Evolutionary conservation across 2,888 invertebrate genomes (phyloP), one percentile per base, ranked within the genome.

Genomic region (Chromoteleia sp.): DNA sequence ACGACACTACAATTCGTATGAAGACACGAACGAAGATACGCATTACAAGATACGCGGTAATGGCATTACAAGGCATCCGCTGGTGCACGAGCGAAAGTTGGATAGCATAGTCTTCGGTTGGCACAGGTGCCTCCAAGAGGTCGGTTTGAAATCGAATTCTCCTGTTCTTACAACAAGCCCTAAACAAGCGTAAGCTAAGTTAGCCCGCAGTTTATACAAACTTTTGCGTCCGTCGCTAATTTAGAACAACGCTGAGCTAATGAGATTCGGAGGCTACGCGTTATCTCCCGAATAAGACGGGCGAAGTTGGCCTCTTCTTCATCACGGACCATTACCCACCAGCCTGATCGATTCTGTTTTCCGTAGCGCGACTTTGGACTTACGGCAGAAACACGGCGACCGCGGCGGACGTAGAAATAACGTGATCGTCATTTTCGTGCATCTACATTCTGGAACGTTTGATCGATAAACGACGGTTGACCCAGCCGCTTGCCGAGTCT

Each of bases 301-400:
- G 25, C 14, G 19, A 71, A 77, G 56, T 77, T 71, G 33, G 58
- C 56, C 67, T n/a, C n/a, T n/a, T 68, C 48, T 78, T 78, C 71
- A 68, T 78, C 63, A 78, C 71, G 48, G 71, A 33, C 78, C 78
- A 78, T 78, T 78, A 65, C 56, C 78, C 36, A 70, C 65, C n/a
- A n/a, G n/a, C 63, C 59, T 65, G 58, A 78, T 58, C 71, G 63
- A 78, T 78, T 48, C 14, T 43, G 48, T 21, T 29, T n/a, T n/a
- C n/a, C n/a, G n/a, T n/a, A n/a, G n/a, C n/a, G n/a, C n/a, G n/a
- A n/a, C n/a, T n/a, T n/a, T n/a, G n/a, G n/a, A n/a, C n/a, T n/a
- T n/a, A n/a, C n/a, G n/a, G n/a, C n/a, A n/a, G n/a, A n/a, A n/a
- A n/a, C n/a, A n/a, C n/a, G n/a, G n/a, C n/a, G n/a, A n/a, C n/a